A percentile compares a stretch with the other conserved stretches of the same genome.
phyloP scores from a whole-genome alignment of 2,888 invertebrate genomes.

The Bruchidius siliquastri region DNA sequence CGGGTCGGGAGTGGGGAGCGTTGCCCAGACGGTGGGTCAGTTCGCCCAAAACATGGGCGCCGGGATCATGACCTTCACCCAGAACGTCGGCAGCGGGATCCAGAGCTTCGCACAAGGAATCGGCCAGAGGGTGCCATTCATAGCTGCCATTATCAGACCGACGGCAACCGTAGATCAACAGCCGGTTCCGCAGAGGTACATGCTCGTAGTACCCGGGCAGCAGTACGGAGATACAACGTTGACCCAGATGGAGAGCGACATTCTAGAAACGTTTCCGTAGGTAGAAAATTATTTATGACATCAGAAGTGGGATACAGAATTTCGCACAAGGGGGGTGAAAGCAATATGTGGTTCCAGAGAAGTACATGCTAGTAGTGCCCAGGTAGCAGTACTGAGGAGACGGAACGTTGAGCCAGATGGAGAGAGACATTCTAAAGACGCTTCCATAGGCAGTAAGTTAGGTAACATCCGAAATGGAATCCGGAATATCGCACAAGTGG shows the following conservation, averaged over 20 bases:
- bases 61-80: slow-evolving; percentile 23
- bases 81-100: slow-evolving; percentile 26
- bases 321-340: too few relatives aligned
- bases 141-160: slow-evolving; percentile 19
- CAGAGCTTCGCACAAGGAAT: slow-evolving; percentile 23
- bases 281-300: too few relatives aligned
- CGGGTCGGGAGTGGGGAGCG: slow-evolving; percentile 21
- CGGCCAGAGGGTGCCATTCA: slow-evolving; percentile 23
- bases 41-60: slow-evolving; percentile 26
- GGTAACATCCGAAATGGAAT: too few relatives aligned
- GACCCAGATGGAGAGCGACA: not conserved
- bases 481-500: too few relatives aligned
- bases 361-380: too few relatives aligned
- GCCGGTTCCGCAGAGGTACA: not conserved
- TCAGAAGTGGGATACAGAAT: too few relatives aligned
- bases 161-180: slow-evolving; percentile 3
- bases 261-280: not conserved
- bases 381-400: too few relatives aligned
- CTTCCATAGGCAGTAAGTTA: not conserved
- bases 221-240: too few relatives aligned
- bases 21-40: slow-evolving; percentile 22
- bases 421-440: not conserved
- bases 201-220: not conserved
- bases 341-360: too few relatives aligned
- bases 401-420: not conserved